phyloP scores from a whole-genome alignment of 2,888 invertebrate species.

The Apotomis turbidana region DNA sequence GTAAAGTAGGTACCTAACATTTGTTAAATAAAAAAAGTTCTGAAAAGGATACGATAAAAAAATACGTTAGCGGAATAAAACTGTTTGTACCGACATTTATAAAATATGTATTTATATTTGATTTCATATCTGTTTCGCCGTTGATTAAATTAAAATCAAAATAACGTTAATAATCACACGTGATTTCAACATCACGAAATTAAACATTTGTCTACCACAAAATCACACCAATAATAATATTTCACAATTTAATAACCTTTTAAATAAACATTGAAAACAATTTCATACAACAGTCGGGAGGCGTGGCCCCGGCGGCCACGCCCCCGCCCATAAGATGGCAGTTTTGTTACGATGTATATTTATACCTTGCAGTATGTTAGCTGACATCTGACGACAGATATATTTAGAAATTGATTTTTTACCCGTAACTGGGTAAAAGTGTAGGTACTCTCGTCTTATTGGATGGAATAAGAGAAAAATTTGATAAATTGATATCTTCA shows the following conservation, averaged over 20 bases:
- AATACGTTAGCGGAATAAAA: too few relatives aligned
- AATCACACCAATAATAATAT: constrained; percentile 1
- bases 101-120: too few relatives aligned
- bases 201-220: not conserved
- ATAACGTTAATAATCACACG: not conserved
- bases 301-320: not conserved
- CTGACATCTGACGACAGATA: not conserved
- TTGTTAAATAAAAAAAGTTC: too few relatives aligned
- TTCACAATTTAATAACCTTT: not conserved
- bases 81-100: too few relatives aligned
- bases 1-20: too few relatives aligned
- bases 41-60: too few relatives aligned
- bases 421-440: not conserved
- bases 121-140: not conserved
- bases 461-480: not conserved
- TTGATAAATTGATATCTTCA: not conserved
- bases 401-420: constrained; percentile 2
- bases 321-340: constrained; percentile 25
- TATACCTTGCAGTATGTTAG: not conserved
- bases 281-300: not conserved
- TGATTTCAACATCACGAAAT: not conserved
- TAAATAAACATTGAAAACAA: constrained; percentile 11
- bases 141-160: not conserved
- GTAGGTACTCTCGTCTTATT: not conserved
- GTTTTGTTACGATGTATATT: not conserved